Base-by-base conservation (phyloP, 2,113 vertebrate species). In the Poecile atricapillus region DNA sequence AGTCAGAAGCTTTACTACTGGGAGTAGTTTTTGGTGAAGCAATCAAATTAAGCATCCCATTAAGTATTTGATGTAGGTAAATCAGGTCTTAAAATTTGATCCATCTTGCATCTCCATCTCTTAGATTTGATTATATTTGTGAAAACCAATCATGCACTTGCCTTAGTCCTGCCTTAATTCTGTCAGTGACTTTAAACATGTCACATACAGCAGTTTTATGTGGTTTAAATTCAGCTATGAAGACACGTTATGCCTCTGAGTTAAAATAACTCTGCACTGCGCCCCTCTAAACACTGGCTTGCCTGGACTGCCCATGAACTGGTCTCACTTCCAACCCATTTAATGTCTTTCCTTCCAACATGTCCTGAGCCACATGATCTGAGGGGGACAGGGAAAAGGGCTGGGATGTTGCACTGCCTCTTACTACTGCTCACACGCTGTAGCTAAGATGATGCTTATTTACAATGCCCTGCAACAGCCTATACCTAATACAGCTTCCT, bases 41-140 rank as follows among this genome's bases (percentile, higher is more conserved):
- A 95, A 94, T 92, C 94, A 92, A 94, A 96, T 92, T 83, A 95
- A 78, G 47, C 80, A 89, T 81, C 73, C 86, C 80, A 89, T 92
- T 94, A 90, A 93, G 89, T 44, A 90, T 47, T 80, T 89, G 73
- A 94, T 69, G 65, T 49, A 95, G 79, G 92, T 88, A 94, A 90
- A 94, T 93, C 70, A 63, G 16, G n/a, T 88, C 73, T 90, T 74
- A 67, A 93, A 81, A 89, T 76, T 76, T 79, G 64, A 80, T 73
- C 83, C 35, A 39, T 56, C 56, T 78, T 87, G 65, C 71, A 53
- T 70, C 33, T 83, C 62, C 70, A 74, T 41, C 70, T 92, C 89
- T 62, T 37, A 64, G 25, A 60, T 67, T 83, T 49, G 44, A 69
- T 65, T 55, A 10, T 79, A 68, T 79, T 87, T 80, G 67, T 63